Evolutionary conservation across 2,888 invertebrate genomes (phyloP), one percentile per base, ranked within the genome.

Genomic region (Alsophila aescularia): DNA sequence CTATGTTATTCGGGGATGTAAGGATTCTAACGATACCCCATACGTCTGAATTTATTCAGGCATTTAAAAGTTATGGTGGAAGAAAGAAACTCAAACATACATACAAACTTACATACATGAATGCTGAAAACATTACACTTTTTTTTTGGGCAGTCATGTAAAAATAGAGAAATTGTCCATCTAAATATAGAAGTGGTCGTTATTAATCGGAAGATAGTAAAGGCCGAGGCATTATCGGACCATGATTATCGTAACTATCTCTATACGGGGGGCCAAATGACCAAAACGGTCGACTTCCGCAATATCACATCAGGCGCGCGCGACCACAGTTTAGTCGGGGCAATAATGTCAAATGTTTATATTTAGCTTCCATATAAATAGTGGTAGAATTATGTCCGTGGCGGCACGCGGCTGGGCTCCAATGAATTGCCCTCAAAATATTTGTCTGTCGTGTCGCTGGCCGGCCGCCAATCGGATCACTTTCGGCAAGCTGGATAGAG

Each of bases 381-480:
- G 79, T 81, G 67, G 64, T 70, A 67, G 79, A 81, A 86, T 88
- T 85, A 85, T 81, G 76, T 72, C 73, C 75, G 72, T 53, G 61
- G 67, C 60, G 66, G 72, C 71, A 66, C 69, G 73, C 68, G 72
- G 78, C 66, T 27, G 75, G 72, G 81, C 77, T 69, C 79, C 74
- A 82, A 89, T 87, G 85, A 81, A 85, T 88, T 84, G 82, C 69
- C 83, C 77, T 78, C 80, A 81, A 89, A 89, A 90, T 87, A 87
- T 90, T 88, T 83, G 89, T 90, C 89, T 87, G 85, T 85, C 84
- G 84, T 81, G 74, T 65, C 72, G 70, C 80, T 91, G 91, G 90
- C 85, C 44, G 47, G 51, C 40, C 60, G 88, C 91, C 91, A 91
- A 82, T 77, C 73, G 84, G 83, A 86, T 90, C 88, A 89, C 87